Base-by-base conservation (phyloP, 2,113 vertebrate genomes). In the Ctenomys sociabilis region DNA sequence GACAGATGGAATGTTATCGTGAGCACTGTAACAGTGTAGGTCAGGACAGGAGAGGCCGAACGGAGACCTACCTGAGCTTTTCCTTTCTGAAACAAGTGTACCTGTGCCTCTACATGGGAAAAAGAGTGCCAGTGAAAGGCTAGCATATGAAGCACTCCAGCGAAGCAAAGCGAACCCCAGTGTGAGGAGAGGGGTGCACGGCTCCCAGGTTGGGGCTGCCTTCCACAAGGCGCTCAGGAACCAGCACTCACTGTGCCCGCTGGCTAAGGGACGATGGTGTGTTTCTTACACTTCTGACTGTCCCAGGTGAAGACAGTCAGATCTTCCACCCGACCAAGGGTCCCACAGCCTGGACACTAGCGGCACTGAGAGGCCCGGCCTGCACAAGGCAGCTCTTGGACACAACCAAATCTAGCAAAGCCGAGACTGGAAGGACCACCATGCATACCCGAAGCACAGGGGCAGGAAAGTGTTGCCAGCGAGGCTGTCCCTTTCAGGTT, bases 141-240 rank as follows among this genome's bases (percentile, higher is more conserved):
- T 54, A 12, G 52, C 3, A 26, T 21, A 6, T 37, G 26, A 91
- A 95, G 57, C 70, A 85, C 63, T 61, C 37, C 14, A 14, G 3
- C 8, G 32, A 92, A 61, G 43, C 57, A 57, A 49, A 78, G 13
- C 32, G 63, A 82, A 81, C 70, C 1, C 40, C 35, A 2, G 43
- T 1, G 0, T 17, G 77, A 70, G 32, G 70, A 80, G 43, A 8
- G 0, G 3, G 9, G 1, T 17, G 1, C 6, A 16, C 21, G 64
- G 17, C 11, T 30, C 64, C 63, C 24, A 24, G 19, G 2, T 26
- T 7, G 32, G 45, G 54, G 7, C 7, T 16, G 43, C n/a, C 80
- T 63, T 75, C 3, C 3, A 35, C 49, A 10, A 0, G 3, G 63
- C 35, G 14, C 49, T 32, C 35, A 4, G 4, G 30, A 40, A 8